Evolutionary conservation across 1,140 invertebrate genomes (phyloP), one percentile per base, ranked within the genome.

Genomic region (Panagrolaimus sp.): DNA sequence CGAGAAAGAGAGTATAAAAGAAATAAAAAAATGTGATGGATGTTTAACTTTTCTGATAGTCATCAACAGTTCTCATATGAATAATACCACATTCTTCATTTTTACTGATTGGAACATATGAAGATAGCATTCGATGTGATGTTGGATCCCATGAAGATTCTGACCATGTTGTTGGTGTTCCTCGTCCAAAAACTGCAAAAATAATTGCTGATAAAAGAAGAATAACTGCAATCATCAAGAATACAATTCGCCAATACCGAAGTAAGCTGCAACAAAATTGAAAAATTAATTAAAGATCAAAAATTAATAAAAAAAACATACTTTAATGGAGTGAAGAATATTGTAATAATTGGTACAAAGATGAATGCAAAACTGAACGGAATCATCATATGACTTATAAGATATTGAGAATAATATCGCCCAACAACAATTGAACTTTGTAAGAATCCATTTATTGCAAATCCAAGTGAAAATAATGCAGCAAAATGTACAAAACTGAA

Each of bases 331-430:
- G 64, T 67, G 2, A 67, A 51, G 25, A 76, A 63, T n/a, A 74
- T 64, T 13, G 75, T 57, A 20, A 74, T 27, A 11, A 48, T 46
- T n/a, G 73, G 73, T 13, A 69, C 65, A 23, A 69, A 27, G 25
- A 65, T 57, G 20, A 73, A 63, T 4, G 73, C 67, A 16, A 74
- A 31, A 9, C 72, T 73, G 31, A 74, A 74, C 20, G 65, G 46
- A 5, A 70, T 27, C 66, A 75, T 73, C 48, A 74, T 51, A 46
- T 70, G 42, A 13, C 67, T 44, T 3, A 74, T 47, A 65, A 74
- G 75, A 51, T 66, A 67, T 47, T 74, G 71, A n/a, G 73, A 62
- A 61, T 71, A 74, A 53, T 66, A 69, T 9, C 64, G 74, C 1
- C 69, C 69, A 68, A 66, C 74, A 13, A 75, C 61, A 16, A 73